Evolutionary conservation across 2,797 vertebrate species (phyloP).

Genomic region (Geotria australis): DNA sequence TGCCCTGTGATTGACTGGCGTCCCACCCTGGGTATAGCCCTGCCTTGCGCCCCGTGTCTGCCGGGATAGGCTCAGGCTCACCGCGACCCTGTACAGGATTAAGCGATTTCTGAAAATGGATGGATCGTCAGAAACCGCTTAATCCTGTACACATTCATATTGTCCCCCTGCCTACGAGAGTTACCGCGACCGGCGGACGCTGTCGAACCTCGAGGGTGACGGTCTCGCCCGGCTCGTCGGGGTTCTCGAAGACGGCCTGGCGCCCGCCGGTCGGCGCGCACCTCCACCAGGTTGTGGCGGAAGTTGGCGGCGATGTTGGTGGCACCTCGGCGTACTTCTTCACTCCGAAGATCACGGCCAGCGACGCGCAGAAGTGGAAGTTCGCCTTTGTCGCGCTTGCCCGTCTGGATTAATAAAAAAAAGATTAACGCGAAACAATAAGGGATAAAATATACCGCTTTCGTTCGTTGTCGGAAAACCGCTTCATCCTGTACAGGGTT

Average conservation of each 20-base stretch:
- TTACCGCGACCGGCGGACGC: too few species aligned
- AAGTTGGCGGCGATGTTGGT: constrained; percentile 50
- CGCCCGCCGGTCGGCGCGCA: constrained; percentile 45
- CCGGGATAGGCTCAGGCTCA: too few species aligned
- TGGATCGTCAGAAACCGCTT: too few species aligned
- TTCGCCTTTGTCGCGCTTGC: constrained; percentile 51
- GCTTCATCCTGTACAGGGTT: too few species aligned
- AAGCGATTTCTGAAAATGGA: too few species aligned
- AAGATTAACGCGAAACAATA: neutral
- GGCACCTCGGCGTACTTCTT: constrained; percentile 60
- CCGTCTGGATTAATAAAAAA: constrained; percentile 21
- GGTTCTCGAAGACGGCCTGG: constrained; percentile 76
- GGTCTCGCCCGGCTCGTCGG: constrained; percentile 49
- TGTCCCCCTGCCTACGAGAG: too few species aligned
- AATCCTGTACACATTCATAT: too few species aligned
- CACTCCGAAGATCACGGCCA: constrained; percentile 50
- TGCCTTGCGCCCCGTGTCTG: too few species aligned
- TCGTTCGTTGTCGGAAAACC: neutral
- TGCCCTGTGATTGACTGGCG: too few species aligned
- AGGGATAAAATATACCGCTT: neutral
- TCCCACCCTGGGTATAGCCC: too few species aligned
- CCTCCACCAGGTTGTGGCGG: constrained; percentile 46
- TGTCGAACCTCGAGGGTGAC: constrained; percentile 27
- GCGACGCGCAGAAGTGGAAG: constrained; percentile 56
- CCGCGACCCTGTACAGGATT: too few species aligned